A percentile compares a stretch with the other conserved stretches of the same genome.
These are phyloP conservation scores for Echeneis naucrates DNA, from an alignment of 2,797 vertebrate genomes.

Conservation along the genomic window DNA sequence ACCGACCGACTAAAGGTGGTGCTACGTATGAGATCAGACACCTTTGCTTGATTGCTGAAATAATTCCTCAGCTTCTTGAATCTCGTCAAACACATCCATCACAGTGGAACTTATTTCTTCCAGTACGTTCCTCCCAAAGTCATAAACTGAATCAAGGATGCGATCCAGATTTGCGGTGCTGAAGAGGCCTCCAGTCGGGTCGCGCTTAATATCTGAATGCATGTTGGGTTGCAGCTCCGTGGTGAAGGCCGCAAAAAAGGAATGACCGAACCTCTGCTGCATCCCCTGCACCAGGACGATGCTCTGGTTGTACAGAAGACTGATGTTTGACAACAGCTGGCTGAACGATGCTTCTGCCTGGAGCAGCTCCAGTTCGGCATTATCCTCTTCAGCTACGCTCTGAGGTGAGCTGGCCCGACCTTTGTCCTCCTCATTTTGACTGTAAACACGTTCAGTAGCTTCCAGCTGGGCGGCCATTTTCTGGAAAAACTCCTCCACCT, in stretches of 20 bases:
- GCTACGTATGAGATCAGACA: conserved; percentile 35
- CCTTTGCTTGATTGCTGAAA: conserved; percentile 74
- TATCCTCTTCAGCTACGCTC: conserved; percentile 32
- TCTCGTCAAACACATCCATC: conserved; percentile 72
- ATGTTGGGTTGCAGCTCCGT: conserved; percentile 70
- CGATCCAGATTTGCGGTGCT: conserved; percentile 71
- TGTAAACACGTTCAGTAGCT: conserved; percentile 50
- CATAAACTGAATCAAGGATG: conserved; percentile 80
- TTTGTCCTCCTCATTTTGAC: conserved; percentile 48
- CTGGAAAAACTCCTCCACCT: conserved; percentile 86
- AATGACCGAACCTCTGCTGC: conserved; percentile 82
- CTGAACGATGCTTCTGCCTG: conserved; percentile 83
- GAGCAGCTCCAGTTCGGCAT: conserved; percentile 70
- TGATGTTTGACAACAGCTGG: conserved; percentile 74
- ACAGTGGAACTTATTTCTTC: conserved; percentile 81
- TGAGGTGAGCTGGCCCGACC: not conserved
- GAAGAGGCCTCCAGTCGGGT: conserved; percentile 29
- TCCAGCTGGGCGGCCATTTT: conserved; percentile 82
- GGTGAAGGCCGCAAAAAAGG: conserved; percentile 82
- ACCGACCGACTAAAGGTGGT: not conserved
- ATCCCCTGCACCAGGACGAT: conserved; percentile 80
- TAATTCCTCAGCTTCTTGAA: conserved; percentile 63
- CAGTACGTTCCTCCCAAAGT: conserved; percentile 83
- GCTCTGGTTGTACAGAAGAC: conserved; percentile 83
- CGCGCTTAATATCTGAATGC: conserved; percentile 56